Percentiles rank a stretch among this genome's conserved stretches.
phyloP scores from a whole-genome alignment of 2,113 vertebrate genomes.

The Nettapus auritus region DNA sequence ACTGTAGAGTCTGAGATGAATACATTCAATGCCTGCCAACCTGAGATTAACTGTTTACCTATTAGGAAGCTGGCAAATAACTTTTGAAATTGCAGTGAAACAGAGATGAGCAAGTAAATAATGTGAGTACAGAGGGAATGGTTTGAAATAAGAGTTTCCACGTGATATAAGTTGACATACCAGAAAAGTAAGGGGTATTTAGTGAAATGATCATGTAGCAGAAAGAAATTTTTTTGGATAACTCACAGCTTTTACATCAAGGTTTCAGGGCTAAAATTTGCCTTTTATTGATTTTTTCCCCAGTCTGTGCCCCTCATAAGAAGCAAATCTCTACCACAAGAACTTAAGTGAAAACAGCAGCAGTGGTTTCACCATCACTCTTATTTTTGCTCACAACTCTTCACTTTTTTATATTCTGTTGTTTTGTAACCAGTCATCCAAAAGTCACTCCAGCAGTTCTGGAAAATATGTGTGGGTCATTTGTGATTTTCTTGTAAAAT shows the following conservation, averaged over 20 bases:
- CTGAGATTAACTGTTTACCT: constrained; percentile 42
- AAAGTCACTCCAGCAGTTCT: background rate
- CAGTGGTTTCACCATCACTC: background rate
- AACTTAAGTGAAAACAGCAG: background rate
- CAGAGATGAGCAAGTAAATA: constrained; percentile 24
- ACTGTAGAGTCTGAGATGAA: background rate
- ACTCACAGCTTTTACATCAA: background rate
- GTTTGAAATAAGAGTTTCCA: background rate
- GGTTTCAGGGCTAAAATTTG: background rate
- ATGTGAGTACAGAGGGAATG: background rate
- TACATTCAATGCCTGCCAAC: constrained; percentile 22
- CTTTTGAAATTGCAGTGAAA: background rate
- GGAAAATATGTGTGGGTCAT: background rate
- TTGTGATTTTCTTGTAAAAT: background rate
- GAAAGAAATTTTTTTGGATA: background rate
- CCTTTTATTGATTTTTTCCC: background rate
- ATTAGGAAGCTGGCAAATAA: constrained; percentile 25
- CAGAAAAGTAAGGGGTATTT: background rate
- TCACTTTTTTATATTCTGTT: background rate
- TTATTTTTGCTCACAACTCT: background rate
- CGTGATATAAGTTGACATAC: background rate
- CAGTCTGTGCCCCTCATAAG: background rate
- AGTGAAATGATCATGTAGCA: background rate
- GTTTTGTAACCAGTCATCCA: background rate
- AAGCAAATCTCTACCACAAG: background rate